A percentile compares a stretch with the other conserved stretches of the same genome.
phyloP scores from a whole-genome alignment of 2,113 vertebrate species.

The Hemiprocne comata region DNA sequence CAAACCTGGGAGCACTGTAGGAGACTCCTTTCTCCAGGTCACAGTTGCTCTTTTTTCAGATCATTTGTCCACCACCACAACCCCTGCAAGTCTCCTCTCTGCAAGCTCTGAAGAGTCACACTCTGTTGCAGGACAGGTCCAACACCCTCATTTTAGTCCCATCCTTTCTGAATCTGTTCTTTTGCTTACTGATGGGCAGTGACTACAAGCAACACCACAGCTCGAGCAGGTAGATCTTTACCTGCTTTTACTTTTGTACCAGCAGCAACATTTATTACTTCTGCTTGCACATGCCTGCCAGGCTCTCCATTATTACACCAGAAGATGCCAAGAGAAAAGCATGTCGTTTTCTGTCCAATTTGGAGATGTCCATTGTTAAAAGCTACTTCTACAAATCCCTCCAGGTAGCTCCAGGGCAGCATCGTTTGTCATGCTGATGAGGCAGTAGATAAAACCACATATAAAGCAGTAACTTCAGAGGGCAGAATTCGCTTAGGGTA shows the following conservation, averaged over 20 bases:
- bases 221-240: neutral
- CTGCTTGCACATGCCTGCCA: neutral
- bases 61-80: neutral
- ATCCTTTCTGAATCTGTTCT: neutral
- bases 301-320: neutral
- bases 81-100: neutral
- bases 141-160: neutral
- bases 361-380: neutral
- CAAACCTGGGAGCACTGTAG: neutral
- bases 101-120: neutral
- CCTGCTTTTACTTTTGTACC: neutral
- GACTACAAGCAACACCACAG: neutral
- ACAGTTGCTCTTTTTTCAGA: neutral
- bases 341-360: neutral
- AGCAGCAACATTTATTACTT: neutral
- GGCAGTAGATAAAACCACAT: neutral
- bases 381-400: neutral
- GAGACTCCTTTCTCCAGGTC: neutral
- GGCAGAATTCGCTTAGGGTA: neutral
- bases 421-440: neutral
- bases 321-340: neutral
- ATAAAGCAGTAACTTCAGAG: neutral
- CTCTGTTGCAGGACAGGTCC: neutral
- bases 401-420: constrained; percentile 7
- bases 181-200: neutral